Evolutionary conservation across 2,888 invertebrate species (phyloP), one percentile per base, ranked within the genome.

Genomic region (Serrognathus titanus): DNA sequence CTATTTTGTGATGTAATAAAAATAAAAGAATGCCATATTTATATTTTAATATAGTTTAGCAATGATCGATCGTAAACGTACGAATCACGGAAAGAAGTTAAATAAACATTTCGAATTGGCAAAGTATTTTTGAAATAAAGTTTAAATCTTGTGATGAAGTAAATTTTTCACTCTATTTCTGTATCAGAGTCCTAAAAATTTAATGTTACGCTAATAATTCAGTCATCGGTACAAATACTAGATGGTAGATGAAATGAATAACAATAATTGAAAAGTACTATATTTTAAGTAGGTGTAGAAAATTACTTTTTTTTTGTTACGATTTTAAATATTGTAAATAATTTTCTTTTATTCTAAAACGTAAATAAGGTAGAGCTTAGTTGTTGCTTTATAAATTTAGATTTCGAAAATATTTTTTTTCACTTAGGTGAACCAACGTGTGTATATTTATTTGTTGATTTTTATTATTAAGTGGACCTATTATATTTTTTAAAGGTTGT

Each of bases 391-490:
- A 37, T 49, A 49, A 55, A 31, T 49, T 45, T 49, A 55, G 10
- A 31, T 39, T 43, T 43, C 37, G 35, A 40, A 35, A 37, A 49
- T 36, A 45, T 31, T 50, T 48, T 53, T 53, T 48, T 53, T 46
- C 12, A 37, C 37, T 48, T 11, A 20, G 20, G 20, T 13, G 16
- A 16, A 43, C 12, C 37, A 13, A 11, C 37, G 12, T 53, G 39
- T 54, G 48, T 55, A 55, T 49, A 55, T 55, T 55, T 55, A 49
- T 55, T 55, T 55, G 54, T 55, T 55, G 54, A 43, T 55, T 55
- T 49, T 55, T 49, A 49, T 43, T 55, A 45, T 48, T 55, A 49
- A 55, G 54, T 38, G 37, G 39, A 45, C 54, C 43, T 49, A 48
- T 55, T 36, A 55, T 49, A 41, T 48, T 48, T 53, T 52, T 38